Conservation (phyloP, 2,888 invertebrate species). For the Tetrapedia diversipes region DNA sequence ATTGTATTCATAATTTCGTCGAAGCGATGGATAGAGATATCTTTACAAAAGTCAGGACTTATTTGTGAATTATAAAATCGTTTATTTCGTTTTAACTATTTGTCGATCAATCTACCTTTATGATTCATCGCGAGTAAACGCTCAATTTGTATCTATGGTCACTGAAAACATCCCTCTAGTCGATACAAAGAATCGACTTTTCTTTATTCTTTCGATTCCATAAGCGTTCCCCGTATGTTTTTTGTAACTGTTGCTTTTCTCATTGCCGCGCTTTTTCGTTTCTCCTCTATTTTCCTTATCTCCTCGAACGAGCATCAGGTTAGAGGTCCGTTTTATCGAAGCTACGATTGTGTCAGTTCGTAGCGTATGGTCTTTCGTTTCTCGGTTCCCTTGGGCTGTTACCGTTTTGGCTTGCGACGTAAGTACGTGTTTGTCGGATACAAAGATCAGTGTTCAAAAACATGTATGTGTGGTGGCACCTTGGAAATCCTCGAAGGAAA, state of each 20-base stretch:
- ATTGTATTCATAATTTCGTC: too few relatives aligned
- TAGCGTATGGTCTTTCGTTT: conserved; percentile 19
- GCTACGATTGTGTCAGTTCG: conserved; percentile 30
- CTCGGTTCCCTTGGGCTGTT: conserved; percentile 28
- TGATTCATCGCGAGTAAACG: neutral
- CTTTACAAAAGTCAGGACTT: neutral
- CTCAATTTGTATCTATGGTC: neutral
- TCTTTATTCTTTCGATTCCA: conserved; percentile 1
- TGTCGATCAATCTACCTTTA: neutral
- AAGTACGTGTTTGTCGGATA: conserved; percentile 2
- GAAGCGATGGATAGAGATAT: neutral
- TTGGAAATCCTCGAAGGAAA: too few relatives aligned
- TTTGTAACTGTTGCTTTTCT: conserved; percentile 3
- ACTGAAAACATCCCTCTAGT: neutral
- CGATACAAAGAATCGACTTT: neutral
- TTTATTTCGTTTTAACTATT: neutral
- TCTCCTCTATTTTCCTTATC: conserved; percentile 5
- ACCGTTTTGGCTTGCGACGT: conserved; percentile 20
- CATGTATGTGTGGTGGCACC: too few relatives aligned
- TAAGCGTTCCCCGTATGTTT: conserved; percentile 1
- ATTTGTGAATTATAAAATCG: too few relatives aligned
- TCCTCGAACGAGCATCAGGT: conserved; percentile 34
- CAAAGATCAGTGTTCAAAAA: neutral
- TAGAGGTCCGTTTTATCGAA: conserved; percentile 38
- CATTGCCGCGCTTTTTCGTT: neutral